These are phyloP conservation scores for Corynorhinus townsendii DNA, from an alignment of 2,113 vertebrate genomes.

Conservation along the genomic window DNA sequence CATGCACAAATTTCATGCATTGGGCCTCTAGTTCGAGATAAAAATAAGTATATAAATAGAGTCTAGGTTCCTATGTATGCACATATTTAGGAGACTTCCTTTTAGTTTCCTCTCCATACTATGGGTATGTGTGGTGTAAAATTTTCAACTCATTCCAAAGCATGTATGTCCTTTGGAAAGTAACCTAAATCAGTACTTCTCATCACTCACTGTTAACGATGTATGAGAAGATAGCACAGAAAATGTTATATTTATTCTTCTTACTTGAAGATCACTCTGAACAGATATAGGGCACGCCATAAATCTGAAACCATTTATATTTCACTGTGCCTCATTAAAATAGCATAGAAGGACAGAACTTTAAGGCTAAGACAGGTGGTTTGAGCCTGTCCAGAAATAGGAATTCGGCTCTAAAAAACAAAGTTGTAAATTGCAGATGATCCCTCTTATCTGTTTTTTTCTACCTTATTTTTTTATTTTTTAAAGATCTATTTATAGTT, in stretches of 20 bases:
- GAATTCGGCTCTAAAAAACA: not conserved
- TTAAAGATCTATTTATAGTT: not conserved
- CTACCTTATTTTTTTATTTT: not conserved
- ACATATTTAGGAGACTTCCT: not conserved
- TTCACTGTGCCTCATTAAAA: constrained; percentile 11
- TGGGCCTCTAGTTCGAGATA: not conserved
- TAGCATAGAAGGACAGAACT: not conserved
- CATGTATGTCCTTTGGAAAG: not conserved
- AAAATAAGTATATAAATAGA: not conserved
- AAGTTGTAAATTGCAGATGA: not conserved
- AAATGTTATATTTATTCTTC: constrained; percentile 22
- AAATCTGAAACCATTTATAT: not conserved
- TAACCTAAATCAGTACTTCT: not conserved
- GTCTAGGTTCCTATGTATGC: not conserved
- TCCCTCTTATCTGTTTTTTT: not conserved
- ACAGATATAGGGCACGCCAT: not conserved
- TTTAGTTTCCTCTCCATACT: not conserved
- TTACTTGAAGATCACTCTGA: constrained; percentile 17
- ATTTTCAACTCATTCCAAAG: not conserved
- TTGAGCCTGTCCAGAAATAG: constrained; percentile 1
- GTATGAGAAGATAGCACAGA: not conserved
- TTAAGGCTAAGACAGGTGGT: not conserved
- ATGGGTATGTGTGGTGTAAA: not conserved
- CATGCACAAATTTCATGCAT: too few relatives aligned
- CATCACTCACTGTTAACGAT: not conserved